These are phyloP conservation scores for Eulemur albifrons DNA, from an alignment of 2,797 vertebrate genomes.

Conservation along the genomic window DNA sequence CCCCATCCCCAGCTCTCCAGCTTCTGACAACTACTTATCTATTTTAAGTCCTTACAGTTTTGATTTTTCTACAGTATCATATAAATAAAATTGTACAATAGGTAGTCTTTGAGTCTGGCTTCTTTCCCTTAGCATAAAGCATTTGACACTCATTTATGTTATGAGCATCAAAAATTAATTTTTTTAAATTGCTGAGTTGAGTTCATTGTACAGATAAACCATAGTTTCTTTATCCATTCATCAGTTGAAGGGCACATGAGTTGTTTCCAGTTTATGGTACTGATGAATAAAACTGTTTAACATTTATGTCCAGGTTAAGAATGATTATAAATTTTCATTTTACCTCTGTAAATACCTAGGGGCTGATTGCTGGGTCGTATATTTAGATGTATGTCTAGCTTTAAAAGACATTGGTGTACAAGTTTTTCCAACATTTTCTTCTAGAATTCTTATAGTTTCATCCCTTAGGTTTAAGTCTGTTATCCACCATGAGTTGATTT, in stretches of 20 bases:
- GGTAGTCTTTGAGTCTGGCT: background rate
- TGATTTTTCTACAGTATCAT: background rate
- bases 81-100: background rate
- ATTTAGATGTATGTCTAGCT: background rate
- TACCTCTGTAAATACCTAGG: background rate
- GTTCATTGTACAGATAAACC: background rate
- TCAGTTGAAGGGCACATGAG: background rate
- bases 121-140: background rate
- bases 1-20: no score
- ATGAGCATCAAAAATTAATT: background rate
- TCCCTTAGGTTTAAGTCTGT: no score
- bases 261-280: background rate
- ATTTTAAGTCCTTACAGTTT: background rate
- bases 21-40: no score
- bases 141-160: background rate
- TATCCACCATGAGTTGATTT: no score
- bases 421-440: no score
- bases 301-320: background rate
- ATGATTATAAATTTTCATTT: background rate
- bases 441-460: no score
- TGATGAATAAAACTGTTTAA: background rate
- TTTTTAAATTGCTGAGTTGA: background rate
- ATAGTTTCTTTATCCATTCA: background rate
- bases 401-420: background rate
- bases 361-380: background rate